A percentile compares a stretch with the other conserved stretches of the same genome.
These are phyloP conservation scores for Holotrichia oblita DNA, from an alignment of 1,140 invertebrate species.

Conservation along the genomic window DNA sequence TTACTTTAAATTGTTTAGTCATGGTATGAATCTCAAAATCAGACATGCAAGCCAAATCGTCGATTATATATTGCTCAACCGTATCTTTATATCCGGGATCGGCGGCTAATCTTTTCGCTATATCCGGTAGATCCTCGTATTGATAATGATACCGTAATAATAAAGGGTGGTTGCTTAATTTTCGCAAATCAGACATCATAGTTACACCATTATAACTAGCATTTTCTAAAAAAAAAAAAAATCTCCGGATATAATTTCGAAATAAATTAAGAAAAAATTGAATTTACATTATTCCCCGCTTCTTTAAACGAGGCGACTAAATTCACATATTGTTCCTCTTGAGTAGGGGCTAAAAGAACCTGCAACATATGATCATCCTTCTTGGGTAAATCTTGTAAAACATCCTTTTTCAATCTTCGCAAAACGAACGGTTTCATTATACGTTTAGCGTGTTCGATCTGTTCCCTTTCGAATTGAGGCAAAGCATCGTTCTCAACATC, in stretches of 20 bases:
- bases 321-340: slow-evolving; percentile 78
- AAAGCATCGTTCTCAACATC: slow-evolving; percentile 64
- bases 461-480: slow-evolving; percentile 84
- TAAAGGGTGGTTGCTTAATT: slow-evolving; percentile 89
- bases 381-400: slow-evolving; percentile 81
- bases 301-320: slow-evolving; percentile 79
- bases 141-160: slow-evolving; percentile 82
- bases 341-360: slow-evolving; percentile 73
- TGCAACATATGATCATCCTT: slow-evolving; percentile 77
- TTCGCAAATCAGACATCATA: slow-evolving; percentile 90
- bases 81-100: slow-evolving; percentile 81
- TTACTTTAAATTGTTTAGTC: slow-evolving; percentile 72
- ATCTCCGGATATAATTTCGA: background rate
- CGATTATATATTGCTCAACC: slow-evolving; percentile 82
- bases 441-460: slow-evolving; percentile 90
- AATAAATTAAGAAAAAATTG: background rate
- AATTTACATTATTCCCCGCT: slow-evolving; percentile 66
- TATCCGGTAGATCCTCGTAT: slow-evolving; percentile 73
- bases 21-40: slow-evolving; percentile 92
- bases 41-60: slow-evolving; percentile 87
- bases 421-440: slow-evolving; percentile 98
- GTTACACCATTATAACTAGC: slow-evolving; percentile 70
- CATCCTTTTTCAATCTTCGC: slow-evolving; percentile 85
- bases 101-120: slow-evolving; percentile 77
- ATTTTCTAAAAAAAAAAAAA: slow-evolving; percentile 5